Evolutionary conservation across 1,140 invertebrate genomes (phyloP).

Genomic region (Chlorops oryzae): DNA sequence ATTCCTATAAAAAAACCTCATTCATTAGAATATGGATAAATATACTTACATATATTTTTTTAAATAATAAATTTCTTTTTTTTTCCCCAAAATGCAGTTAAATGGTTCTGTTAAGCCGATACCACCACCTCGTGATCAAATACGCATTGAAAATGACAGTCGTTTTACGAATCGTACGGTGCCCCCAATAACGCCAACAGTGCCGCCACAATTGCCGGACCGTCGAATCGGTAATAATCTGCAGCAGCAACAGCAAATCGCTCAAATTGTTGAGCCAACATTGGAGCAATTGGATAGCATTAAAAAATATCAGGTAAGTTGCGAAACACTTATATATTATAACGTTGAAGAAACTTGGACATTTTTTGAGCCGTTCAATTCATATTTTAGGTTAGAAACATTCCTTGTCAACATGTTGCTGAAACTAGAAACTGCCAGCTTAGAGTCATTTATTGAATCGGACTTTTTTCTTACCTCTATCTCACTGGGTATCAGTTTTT

Average conservation of each 20-base stretch:
- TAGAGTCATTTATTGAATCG: too few relatives aligned
- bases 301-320: constrained; percentile 78
- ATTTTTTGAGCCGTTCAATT: too few relatives aligned
- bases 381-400: too few relatives aligned
- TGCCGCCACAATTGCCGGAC: constrained; percentile 65
- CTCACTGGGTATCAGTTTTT: too few relatives aligned
- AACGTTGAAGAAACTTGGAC: neutral
- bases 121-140: constrained; percentile 68
- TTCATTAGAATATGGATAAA: too few relatives aligned
- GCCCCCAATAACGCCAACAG: too few relatives aligned
- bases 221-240: constrained; percentile 42
- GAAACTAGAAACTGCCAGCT: too few relatives aligned
- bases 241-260: constrained; percentile 48
- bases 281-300: constrained; percentile 84
- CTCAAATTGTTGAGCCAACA: constrained; percentile 58
- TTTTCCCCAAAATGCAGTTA: constrained; percentile 22
- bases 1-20: neutral
- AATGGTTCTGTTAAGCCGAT: constrained; percentile 56
- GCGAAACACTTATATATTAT: too few relatives aligned
- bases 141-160: constrained; percentile 57
- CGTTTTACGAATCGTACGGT: constrained; percentile 56
- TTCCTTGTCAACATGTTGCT: too few relatives aligned
- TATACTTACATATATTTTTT: neutral
- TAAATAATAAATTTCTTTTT: neutral
- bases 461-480: too few relatives aligned